Base-by-base conservation (phyloP, 1,140 invertebrate species). In the Brachionus angularis region DNA sequence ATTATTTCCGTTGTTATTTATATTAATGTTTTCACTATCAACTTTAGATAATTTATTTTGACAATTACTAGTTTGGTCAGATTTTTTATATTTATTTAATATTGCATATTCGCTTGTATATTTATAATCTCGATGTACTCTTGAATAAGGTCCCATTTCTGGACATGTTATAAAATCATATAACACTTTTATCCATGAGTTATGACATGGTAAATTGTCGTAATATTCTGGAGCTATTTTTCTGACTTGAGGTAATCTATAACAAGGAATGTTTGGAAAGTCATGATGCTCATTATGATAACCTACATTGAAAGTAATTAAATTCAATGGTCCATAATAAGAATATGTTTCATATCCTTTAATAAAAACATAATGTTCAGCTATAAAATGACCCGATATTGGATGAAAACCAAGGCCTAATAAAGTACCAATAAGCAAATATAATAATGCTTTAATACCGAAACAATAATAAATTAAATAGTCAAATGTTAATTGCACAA, bases 341-440 rank as follows among this genome's bases (percentile, higher is more conserved):
- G 94, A 97, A 76, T 98, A 98, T 0, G 96, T 99, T 82, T 99
- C 96, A 78, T 88, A 94, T 3, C 93, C 94, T 80, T 95, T 93
- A 72, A 88, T 87, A 78, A 96, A 98, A 91, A 98, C 96, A 81
- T 98, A 98, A 83, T 99, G 96, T 77, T 99, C 96, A 0, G 94
- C 95, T 76, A 99, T 91, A 77, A 98, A 99, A 80, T 99, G 96
- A 0, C 93, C 96, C 47, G 96, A 94, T n/a, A 98, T 90, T 8
- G 96, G 96, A 85, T 99, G 96, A 5, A 96, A 77, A 0, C 96
- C 96, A 90, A 97, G 96, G 0, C 93, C 91, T 82, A 98, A 83
- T 18, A 97, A 77, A 18, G 91, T 91, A 12, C 95, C 93, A 44
- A 85, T 80, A 7, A 95, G 76, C 44, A 98, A 83, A 80, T 98